phyloP scores from a whole-genome alignment of 2,113 vertebrate species.

The Caranx melampygus region DNA sequence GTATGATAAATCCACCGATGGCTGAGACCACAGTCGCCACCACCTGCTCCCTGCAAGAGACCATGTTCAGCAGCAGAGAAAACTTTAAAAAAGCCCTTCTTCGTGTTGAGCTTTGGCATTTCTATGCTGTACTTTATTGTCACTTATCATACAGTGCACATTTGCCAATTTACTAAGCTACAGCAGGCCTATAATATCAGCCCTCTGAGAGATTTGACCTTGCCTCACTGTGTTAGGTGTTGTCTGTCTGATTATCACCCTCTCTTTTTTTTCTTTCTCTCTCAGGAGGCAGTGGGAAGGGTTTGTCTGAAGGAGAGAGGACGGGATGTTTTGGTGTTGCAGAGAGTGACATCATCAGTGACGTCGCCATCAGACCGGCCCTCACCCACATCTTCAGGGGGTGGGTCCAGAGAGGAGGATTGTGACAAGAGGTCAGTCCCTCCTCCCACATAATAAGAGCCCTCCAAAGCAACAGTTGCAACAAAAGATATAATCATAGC shows the following conservation, averaged over 20 bases:
- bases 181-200: not conserved
- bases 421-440: conserved; percentile 81
- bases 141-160: not conserved
- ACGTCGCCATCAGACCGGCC: conserved; percentile 85
- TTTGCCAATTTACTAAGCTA: not conserved
- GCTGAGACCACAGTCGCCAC: no score
- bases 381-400: conserved; percentile 85
- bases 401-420: conserved; percentile 82
- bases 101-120: not conserved
- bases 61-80: no score
- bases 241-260: conserved; percentile 3
- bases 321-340: conserved; percentile 91
- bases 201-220: not conserved
- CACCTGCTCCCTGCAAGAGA: no score
- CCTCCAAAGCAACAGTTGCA: conserved; percentile 29
- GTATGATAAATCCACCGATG: no score
- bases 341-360: conserved; percentile 84
- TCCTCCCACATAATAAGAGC: conserved; percentile 39
- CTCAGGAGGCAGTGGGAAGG: conserved; percentile 85
- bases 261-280: conserved; percentile 9
- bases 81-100: no score
- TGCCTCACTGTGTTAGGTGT: conserved; percentile 17
- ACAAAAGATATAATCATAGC: conserved; percentile 49
- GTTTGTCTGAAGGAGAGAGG: conserved; percentile 90
- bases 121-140: not conserved